Conservation (phyloP, 2,888 invertebrate species). For the Drosophila nigritarsus region DNA sequence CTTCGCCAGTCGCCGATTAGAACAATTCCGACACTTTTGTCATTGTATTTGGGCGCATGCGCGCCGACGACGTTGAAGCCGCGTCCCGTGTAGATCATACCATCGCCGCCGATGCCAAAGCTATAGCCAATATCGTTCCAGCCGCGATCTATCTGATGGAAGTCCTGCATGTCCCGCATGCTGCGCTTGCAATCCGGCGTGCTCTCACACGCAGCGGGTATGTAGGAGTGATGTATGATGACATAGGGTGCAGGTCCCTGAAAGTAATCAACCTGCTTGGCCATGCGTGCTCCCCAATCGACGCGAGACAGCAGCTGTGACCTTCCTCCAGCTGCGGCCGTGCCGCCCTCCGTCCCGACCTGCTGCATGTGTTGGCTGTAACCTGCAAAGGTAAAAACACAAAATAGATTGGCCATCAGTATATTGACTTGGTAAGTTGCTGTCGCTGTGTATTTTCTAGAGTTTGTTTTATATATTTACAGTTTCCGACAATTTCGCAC, state of each 20-base stretch:
- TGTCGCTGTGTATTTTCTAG: not conserved
- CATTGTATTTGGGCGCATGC: constrained; percentile 89
- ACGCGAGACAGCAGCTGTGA: constrained; percentile 84
- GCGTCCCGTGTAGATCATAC: constrained; percentile 89
- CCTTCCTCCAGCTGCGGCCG: not conserved
- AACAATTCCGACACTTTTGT: constrained; percentile 89
- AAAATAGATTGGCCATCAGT: constrained; percentile 27
- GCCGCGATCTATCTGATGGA: constrained; percentile 87
- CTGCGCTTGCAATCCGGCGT: constrained; percentile 86
- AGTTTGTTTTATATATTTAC: constrained; percentile 40
- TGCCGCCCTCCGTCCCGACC: constrained; percentile 19
- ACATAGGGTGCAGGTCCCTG: constrained; percentile 88
- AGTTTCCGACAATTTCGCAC: constrained; percentile 28
- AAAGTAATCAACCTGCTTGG: constrained; percentile 85
- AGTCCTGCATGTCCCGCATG: constrained; percentile 89
- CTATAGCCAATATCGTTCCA: constrained; percentile 91
- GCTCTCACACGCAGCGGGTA: constrained; percentile 87
- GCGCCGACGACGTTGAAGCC: constrained; percentile 90
- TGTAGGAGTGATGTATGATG: constrained; percentile 90
- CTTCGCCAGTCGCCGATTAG: constrained; percentile 90
- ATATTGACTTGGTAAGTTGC: constrained; percentile 19
- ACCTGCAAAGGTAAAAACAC: constrained; percentile 57
- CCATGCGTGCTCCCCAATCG: constrained; percentile 87
- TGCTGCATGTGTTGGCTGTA: constrained; percentile 74
- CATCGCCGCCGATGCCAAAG: constrained; percentile 91